phyloP scores from a whole-genome alignment of 2,113 vertebrate species.

The Lipophrys pholis region DNA sequence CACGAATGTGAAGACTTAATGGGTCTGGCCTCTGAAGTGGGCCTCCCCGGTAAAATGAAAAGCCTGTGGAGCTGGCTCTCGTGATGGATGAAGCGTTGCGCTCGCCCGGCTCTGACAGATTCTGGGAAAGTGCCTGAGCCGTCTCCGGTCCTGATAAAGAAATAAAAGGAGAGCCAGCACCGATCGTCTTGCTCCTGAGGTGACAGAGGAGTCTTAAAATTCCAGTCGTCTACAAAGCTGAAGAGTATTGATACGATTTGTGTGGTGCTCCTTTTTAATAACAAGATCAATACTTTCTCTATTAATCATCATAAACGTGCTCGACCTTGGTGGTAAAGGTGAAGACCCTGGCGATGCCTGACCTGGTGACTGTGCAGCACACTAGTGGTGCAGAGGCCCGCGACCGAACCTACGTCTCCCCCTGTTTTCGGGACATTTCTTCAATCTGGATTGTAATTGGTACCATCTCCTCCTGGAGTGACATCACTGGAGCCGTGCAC shows the following conservation, averaged over 20 bases:
- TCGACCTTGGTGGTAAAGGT: conserved; percentile 5
- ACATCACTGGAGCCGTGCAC: conserved; percentile 71
- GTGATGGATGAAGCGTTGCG: conserved; percentile 81
- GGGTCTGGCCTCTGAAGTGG: conserved; percentile 75
- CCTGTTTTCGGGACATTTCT: conserved; percentile 57
- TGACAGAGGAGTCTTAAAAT: conserved; percentile 59
- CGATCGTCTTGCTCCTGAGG: conserved; percentile 52
- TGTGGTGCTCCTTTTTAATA: background rate
- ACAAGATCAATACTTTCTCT: conserved; percentile 26
- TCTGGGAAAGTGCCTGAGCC: conserved; percentile 79
- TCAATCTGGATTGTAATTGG: conserved; percentile 69
- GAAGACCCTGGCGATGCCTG: conserved; percentile 6
- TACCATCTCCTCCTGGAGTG: conserved; percentile 72
- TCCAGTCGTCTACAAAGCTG: conserved; percentile 38
- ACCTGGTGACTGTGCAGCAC: conserved; percentile 32
- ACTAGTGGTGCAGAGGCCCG: conserved; percentile 32
- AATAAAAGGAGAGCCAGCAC: conserved; percentile 62
- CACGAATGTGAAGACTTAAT: conserved; percentile 80
- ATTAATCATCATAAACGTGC: conserved; percentile 3
- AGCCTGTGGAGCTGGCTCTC: conserved; percentile 70
- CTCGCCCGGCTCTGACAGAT: conserved; percentile 75
- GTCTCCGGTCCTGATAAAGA: conserved; percentile 77
- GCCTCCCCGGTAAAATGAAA: conserved; percentile 75
- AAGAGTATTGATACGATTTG: conserved; percentile 5
- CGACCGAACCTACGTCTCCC: conserved; percentile 30